A percentile compares a stretch with the other conserved stretches of the same genome.
phyloP scores from a whole-genome alignment of 1,140 invertebrate species.

The Euura saliciscinereae region DNA sequence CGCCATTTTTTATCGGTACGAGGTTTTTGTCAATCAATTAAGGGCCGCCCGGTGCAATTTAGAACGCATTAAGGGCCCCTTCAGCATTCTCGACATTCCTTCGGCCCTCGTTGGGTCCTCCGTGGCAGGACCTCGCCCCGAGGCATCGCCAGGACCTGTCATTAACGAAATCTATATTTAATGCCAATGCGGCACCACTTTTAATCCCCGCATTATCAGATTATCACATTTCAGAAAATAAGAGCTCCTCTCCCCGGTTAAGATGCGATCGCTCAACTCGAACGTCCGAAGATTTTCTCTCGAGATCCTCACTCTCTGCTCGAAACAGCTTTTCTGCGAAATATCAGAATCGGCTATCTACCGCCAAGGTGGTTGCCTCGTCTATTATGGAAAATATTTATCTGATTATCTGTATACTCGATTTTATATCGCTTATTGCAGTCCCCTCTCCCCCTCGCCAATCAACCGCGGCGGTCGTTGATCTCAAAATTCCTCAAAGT shows the following conservation, averaged over 20 bases:
- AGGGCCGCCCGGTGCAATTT: constrained; percentile 44
- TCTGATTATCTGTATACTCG: background rate
- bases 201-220: constrained; percentile 44
- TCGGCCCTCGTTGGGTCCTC: constrained; percentile 27
- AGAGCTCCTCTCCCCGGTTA: background rate
- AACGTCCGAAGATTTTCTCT: constrained; percentile 6
- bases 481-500: background rate
- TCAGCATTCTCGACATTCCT: constrained; percentile 28
- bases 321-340: background rate
- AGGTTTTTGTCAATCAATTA: constrained; percentile 53
- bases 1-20: background rate
- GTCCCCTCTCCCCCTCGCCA: no score
- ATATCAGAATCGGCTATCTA: background rate
- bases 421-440: no score
- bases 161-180: constrained; percentile 49
- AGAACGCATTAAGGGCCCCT: constrained; percentile 46
- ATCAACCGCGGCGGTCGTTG: background rate
- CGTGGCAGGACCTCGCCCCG: constrained; percentile 6
- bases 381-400: background rate
- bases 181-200: constrained; percentile 34
- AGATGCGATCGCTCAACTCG: constrained; percentile 5
- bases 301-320: background rate
- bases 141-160: constrained; percentile 32
- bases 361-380: background rate
- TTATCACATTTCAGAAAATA: constrained; percentile 30